Evolutionary conservation across 2,113 vertebrate species (phyloP).

Genomic region (Cyrtonyx montezumae): DNA sequence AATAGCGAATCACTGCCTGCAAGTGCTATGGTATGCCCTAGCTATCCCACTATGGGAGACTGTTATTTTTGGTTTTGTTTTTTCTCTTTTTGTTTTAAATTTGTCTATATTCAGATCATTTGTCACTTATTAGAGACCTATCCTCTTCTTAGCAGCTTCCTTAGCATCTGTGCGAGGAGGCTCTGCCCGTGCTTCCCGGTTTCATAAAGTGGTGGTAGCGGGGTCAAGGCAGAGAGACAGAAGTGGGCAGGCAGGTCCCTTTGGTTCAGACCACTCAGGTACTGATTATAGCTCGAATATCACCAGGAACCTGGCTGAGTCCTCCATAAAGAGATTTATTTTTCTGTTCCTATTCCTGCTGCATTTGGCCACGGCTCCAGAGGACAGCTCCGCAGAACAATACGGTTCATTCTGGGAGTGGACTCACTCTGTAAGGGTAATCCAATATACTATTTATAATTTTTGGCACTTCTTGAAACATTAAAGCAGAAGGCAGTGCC

Average conservation of each 20-base stretch:
- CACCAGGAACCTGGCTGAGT: not conserved
- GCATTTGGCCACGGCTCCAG: not conserved
- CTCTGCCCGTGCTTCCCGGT: not conserved
- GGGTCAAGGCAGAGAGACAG: not conserved
- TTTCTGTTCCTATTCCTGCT: not conserved
- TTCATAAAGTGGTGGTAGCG: not conserved
- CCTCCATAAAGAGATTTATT: not conserved
- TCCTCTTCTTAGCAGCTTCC: not conserved
- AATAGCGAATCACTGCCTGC: not conserved
- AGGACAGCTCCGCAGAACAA: not conserved
- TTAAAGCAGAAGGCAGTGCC: not conserved
- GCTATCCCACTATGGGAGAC: not conserved
- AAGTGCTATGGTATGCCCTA: not conserved
- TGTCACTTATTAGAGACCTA: not conserved
- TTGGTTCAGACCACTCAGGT: not conserved
- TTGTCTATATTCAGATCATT: slow-evolving; percentile 30
- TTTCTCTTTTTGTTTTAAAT: slow-evolving; percentile 15
- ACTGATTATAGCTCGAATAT: not conserved
- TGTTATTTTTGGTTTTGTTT: not conserved
- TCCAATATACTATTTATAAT: not conserved
- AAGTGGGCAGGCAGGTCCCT: not conserved
- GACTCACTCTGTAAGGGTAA: not conserved
- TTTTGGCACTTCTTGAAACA: not conserved
- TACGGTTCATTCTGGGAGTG: not conserved
- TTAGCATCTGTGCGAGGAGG: not conserved